Percentiles rank a stretch among this genome's conserved stretches.
Evolutionary conservation across 2,113 vertebrate species (phyloP).

Genomic region (Pluvialis apricaria): DNA sequence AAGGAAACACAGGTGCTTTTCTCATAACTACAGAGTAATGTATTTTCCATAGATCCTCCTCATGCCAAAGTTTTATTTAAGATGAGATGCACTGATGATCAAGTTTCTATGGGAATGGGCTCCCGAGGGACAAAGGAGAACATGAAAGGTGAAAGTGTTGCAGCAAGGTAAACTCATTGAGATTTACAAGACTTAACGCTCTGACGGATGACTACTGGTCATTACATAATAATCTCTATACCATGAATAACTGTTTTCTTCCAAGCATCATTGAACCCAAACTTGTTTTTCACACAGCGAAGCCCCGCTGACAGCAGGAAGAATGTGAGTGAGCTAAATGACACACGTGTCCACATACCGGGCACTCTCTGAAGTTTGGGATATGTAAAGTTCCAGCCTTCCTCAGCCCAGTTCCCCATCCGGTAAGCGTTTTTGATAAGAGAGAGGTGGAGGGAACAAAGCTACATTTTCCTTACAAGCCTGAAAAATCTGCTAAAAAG

Average conservation of each 20-base stretch:
- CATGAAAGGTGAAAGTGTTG: not conserved
- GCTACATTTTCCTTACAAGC: not conserved
- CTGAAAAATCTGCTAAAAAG: not conserved
- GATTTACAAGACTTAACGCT: fast-evolving
- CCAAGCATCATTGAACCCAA: not conserved
- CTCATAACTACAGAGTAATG: not conserved
- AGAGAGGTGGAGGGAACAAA: not conserved
- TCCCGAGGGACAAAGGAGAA: not conserved
- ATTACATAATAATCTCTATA: no score
- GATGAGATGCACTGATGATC: not conserved
- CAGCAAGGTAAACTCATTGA: fast-evolving
- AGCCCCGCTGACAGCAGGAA: not conserved
- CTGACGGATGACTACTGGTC: not conserved
- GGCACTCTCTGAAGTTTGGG: not conserved
- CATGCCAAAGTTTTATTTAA: not conserved
- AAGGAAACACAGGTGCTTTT: not conserved
- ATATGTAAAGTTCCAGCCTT: not conserved
- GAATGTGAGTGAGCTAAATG: not conserved
- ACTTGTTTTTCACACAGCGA: fast-evolving
- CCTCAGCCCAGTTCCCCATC: not conserved
- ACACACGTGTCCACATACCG: fast-evolving
- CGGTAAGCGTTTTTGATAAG: not conserved
- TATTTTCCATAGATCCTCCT: not conserved
- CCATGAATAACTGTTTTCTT: not conserved
- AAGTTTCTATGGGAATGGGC: not conserved